A percentile compares a stretch with the other conserved stretches of the same genome.
Evolutionary conservation across 2,113 vertebrate genomes (phyloP).

Genomic region (Brachypteracias leptosomus): DNA sequence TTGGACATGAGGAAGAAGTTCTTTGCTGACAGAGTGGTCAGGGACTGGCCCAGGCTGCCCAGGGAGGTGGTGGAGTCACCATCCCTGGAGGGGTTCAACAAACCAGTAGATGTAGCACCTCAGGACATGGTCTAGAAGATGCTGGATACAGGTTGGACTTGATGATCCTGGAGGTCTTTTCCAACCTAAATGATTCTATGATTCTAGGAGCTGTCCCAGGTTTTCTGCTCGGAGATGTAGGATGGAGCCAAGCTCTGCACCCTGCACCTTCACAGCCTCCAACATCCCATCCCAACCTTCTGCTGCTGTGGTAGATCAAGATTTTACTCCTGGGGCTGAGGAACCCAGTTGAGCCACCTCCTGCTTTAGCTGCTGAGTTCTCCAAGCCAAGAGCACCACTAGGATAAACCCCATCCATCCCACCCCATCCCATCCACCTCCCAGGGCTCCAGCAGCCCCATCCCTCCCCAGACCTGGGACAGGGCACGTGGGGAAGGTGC

Average conservation of each 20-base stretch:
- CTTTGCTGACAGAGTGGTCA: too few relatives aligned
- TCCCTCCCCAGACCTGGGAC: neutral
- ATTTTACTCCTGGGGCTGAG: neutral
- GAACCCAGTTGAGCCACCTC: accelerated
- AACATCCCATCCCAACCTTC: neutral
- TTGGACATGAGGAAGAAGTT: too few relatives aligned
- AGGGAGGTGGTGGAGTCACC: too few relatives aligned
- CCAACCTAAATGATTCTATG: neutral
- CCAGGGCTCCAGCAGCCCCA: neutral
- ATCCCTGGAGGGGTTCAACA: neutral
- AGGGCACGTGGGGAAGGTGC: neutral
- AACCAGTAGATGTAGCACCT: too few relatives aligned
- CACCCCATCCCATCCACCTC: neutral
- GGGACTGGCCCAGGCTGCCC: too few relatives aligned
- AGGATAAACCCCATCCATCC: neutral
- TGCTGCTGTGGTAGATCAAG: neutral
- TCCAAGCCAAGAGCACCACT: neutral
- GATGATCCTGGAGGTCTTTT: neutral
- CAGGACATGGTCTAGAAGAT: too few relatives aligned
- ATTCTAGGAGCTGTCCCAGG: neutral
- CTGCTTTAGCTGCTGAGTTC: neutral
- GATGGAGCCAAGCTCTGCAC: neutral
- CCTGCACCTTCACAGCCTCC: accelerated
- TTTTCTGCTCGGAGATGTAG: neutral
- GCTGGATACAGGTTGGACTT: too few relatives aligned